Evolutionary conservation across 2,113 vertebrate genomes (phyloP).

Genomic region (Cephalopterus ornatus): DNA sequence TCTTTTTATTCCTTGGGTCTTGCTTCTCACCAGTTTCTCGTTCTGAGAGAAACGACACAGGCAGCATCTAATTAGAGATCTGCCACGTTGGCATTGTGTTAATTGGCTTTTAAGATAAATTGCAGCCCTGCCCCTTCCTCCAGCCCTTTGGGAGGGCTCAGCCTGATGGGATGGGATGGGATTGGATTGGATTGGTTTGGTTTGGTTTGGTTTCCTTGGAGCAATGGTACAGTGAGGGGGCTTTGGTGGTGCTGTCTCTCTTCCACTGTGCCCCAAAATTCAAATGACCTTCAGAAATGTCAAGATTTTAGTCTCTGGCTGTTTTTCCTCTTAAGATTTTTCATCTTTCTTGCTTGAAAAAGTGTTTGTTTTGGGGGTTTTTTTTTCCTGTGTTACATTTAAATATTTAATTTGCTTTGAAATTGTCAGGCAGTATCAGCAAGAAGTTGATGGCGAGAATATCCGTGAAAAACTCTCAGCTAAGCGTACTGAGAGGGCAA

Average conservation of each 20-base stretch:
- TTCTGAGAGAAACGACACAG: not conserved
- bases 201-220: not conserved
- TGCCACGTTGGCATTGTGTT: accelerated
- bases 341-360: not conserved
- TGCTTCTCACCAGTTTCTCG: not conserved
- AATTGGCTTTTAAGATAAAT: not conserved
- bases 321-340: not conserved
- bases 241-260: not conserved
- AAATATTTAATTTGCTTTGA: not conserved
- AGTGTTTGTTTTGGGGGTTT: not conserved
- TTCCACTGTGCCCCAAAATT: not conserved
- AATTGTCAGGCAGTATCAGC: not conserved
- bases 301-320: not conserved
- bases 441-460: not conserved
- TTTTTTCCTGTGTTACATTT: too few species aligned
- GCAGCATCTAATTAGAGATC: not conserved
- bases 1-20: not conserved
- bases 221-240: too few species aligned
- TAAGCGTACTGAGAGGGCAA: not conserved
- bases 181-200: not conserved
- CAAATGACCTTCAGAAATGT: not conserved
- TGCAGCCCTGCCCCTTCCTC: not conserved
- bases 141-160: not conserved
- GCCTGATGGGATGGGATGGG: not conserved
- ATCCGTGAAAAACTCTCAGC: not conserved